Percentiles rank a stretch among this genome's conserved stretches.
These are phyloP conservation scores for Prunella strophiata DNA, from an alignment of 2,797 vertebrate genomes.

Conservation along the genomic window DNA sequence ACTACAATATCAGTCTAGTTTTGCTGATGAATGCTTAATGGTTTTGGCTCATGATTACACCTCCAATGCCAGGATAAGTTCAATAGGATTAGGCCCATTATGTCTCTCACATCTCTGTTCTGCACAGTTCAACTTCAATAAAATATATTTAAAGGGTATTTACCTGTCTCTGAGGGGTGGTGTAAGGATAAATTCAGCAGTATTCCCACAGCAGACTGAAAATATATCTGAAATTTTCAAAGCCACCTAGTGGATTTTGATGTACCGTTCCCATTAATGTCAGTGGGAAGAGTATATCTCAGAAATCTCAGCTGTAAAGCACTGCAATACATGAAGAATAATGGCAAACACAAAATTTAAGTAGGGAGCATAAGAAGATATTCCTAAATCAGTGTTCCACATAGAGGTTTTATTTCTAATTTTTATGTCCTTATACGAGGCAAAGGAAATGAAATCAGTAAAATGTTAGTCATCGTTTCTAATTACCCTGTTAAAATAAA, in stretches of 20 bases:
- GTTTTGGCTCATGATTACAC: constrained; percentile 12
- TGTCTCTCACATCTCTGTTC: constrained; percentile 26
- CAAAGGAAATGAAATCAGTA: constrained; percentile 1
- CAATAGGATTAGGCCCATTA: constrained; percentile 52
- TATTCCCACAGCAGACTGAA: constrained; percentile 12
- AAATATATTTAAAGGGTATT: constrained; percentile 54
- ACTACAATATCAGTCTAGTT: not conserved
- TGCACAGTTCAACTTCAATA: constrained; percentile 39
- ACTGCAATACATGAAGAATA: constrained; percentile 22
- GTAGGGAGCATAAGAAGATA: not conserved
- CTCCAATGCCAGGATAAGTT: constrained; percentile 43
- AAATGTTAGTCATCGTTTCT: constrained; percentile 8
- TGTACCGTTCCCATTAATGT: constrained; percentile 39
- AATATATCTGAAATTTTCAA: constrained; percentile 50
- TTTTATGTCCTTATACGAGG: not conserved
- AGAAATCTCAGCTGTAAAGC: constrained; percentile 31
- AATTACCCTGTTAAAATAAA: constrained; percentile 45
- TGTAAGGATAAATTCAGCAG: constrained; percentile 52
- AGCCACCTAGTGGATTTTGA: constrained; percentile 52
- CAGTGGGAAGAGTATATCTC: not conserved
- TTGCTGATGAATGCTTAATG: constrained; percentile 33
- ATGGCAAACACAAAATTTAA: constrained; percentile 38
- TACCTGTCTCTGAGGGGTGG: constrained; percentile 48
- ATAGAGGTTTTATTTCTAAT: not conserved
- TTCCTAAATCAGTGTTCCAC: constrained; percentile 21